Evolutionary conservation across 2,888 invertebrate genomes (phyloP).

Genomic region (Lasioglossum marginatum): DNA sequence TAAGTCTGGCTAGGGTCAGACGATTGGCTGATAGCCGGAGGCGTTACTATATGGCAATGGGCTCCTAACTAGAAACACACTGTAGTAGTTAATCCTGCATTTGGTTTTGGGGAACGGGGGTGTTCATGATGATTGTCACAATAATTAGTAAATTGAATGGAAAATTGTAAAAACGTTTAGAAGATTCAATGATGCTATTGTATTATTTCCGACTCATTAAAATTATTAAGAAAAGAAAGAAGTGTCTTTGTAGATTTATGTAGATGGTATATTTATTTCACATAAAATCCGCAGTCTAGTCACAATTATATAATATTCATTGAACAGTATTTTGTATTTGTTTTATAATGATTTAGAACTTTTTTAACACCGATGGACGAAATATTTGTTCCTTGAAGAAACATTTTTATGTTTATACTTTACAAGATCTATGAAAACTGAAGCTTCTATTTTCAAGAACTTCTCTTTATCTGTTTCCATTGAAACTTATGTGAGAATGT

Average conservation of each 20-base stretch:
- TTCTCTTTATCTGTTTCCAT: neutral
- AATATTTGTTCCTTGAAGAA: neutral
- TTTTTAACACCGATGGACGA: neutral
- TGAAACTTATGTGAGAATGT: neutral
- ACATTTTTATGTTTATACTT: neutral
- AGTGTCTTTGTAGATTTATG: no score
- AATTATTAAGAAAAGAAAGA: neutral
- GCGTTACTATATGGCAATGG: neutral
- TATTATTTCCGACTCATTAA: neutral
- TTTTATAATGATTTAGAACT: neutral
- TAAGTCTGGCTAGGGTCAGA: conserved; percentile 4
- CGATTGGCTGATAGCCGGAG: neutral
- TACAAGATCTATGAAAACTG: neutral
- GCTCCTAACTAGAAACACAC: neutral
- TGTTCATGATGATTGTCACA: neutral
- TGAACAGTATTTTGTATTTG: neutral
- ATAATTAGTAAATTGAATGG: neutral
- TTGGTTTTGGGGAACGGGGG: neutral
- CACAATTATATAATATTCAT: neutral
- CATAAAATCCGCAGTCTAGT: neutral
- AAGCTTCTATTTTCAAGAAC: neutral
- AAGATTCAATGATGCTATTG: neutral
- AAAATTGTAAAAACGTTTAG: neutral
- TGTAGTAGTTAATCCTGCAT: neutral
- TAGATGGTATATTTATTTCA: neutral